Conservation (phyloP, 2,888 invertebrate species). For the Mimas tiliae region DNA sequence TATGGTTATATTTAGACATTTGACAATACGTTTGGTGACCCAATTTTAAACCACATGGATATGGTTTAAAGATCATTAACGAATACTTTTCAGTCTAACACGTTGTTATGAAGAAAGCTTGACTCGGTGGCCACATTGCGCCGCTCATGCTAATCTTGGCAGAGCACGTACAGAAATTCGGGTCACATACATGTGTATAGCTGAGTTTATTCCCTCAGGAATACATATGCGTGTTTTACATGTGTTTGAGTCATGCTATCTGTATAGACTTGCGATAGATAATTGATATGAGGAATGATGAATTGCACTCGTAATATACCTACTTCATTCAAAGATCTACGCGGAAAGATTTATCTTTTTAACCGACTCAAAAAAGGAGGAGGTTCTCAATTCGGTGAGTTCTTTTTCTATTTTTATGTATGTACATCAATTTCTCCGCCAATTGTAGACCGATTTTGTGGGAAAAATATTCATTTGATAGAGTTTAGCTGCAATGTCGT, state of each 20-base stretch:
- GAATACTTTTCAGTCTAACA: conserved; percentile 25
- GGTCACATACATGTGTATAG: conserved; percentile 63
- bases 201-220: conserved; percentile 42
- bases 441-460: too few relatives aligned
- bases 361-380: too few relatives aligned
- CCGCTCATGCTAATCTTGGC: conserved; percentile 63
- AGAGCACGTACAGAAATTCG: conserved; percentile 59
- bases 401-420: too few relatives aligned
- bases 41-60: not conserved
- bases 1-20: too few relatives aligned
- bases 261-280: conserved; percentile 20
- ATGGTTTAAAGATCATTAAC: not conserved
- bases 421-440: too few relatives aligned
- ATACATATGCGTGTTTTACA: conserved; percentile 41
- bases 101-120: conserved; percentile 43
- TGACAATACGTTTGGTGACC: not conserved
- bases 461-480: too few relatives aligned
- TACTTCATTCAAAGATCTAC: not conserved
- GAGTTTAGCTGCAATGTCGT: too few relatives aligned
- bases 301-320: not conserved
- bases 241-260: conserved; percentile 39
- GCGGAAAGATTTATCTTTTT: too few relatives aligned
- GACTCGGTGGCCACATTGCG: conserved; percentile 47
- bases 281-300: conserved; percentile 10
- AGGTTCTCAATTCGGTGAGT: too few relatives aligned